These are phyloP conservation scores for Sceliomorpha sp. DNA, from an alignment of 2,888 invertebrate species.

Conservation along the genomic window DNA sequence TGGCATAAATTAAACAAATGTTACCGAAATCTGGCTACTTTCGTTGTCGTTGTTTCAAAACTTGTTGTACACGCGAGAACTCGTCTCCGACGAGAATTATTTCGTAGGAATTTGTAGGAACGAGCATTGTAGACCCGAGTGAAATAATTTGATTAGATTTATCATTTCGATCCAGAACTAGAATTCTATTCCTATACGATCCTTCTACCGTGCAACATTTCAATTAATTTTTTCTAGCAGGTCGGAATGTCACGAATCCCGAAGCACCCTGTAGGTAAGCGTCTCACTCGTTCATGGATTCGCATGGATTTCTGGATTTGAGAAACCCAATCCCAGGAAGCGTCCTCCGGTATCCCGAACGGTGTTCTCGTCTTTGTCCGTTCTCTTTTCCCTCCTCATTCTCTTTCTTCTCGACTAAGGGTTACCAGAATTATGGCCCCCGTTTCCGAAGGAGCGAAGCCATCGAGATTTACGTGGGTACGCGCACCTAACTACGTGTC, in stretches of 20 bases:
- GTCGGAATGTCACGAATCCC: conserved; percentile 13
- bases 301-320: conserved; percentile 52
- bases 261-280: conserved; percentile 16
- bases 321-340: conserved; percentile 32
- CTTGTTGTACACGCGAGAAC: too few relatives aligned
- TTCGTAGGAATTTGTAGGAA: too few relatives aligned
- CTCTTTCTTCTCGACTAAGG: conserved; percentile 19
- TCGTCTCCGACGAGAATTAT: too few relatives aligned
- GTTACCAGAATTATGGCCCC: conserved; percentile 56
- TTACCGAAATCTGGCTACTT: too few relatives aligned
- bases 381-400: conserved; percentile 12
- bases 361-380: conserved; percentile 5
- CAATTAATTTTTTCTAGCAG: conserved; percentile 10
- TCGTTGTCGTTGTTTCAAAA: too few relatives aligned
- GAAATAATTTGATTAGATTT: too few relatives aligned
- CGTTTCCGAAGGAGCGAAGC: conserved; percentile 52
- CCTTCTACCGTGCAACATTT: neutral
- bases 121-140: too few relatives aligned
- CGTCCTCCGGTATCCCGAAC: conserved; percentile 20
- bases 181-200: too few relatives aligned
- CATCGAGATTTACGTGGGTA: conserved; percentile 60
- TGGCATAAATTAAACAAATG: conserved; percentile 8
- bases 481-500: conserved; percentile 58
- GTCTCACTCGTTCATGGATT: conserved; percentile 39
- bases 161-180: too few relatives aligned